Evolutionary conservation across 2,888 invertebrate species (phyloP), one percentile per base, ranked within the genome.

Genomic region (Pterostichus niger): DNA sequence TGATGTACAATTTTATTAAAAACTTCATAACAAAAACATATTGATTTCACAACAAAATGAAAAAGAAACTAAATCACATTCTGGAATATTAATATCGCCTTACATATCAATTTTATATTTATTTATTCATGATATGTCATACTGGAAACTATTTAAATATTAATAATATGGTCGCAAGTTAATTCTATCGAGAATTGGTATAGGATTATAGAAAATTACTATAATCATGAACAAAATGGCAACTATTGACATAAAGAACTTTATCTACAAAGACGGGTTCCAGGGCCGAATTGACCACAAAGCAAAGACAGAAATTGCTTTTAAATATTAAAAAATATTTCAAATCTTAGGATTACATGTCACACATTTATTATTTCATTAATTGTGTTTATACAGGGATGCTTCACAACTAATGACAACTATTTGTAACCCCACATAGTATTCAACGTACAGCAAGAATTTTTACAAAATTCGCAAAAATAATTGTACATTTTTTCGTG

Each of bases 111-210:
- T 33, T 35, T 31, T 17, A 13, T 10, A 5, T 15, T 56, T 13
- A 56, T 61, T 61, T 61, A 61, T 61, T 61, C 31, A 56, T 56
- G 54, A 56, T 56, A 59, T 64, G 68, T 44, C 15, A 11, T 0
- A 46, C 17, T 24, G 17, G 40, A 71, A 10, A 11, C 17, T 40
- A n/a, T 71, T 64, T 2, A 71, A 71, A 24, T 40, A 44, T 71
- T 71, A 46, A 71, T 44, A 6, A 44, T 44, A 71, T 71, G 44
- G 9, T 7, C 9, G 7, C 6, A 40, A 40, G 40, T 40, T 7
- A 7, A 9, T 40, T 7, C 9, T 40, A 40, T 40, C 40, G 40
- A 9, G 40, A 7, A 40, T 5, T 40, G 17, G 1, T 56, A 56
- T 2, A 15, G 54, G n/a, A 15, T 54, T 54, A 54, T 17, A 15